Evolutionary conservation across 2,888 invertebrate genomes (phyloP), one percentile per base, ranked within the genome.

Genomic region (Volucella zonaria): DNA sequence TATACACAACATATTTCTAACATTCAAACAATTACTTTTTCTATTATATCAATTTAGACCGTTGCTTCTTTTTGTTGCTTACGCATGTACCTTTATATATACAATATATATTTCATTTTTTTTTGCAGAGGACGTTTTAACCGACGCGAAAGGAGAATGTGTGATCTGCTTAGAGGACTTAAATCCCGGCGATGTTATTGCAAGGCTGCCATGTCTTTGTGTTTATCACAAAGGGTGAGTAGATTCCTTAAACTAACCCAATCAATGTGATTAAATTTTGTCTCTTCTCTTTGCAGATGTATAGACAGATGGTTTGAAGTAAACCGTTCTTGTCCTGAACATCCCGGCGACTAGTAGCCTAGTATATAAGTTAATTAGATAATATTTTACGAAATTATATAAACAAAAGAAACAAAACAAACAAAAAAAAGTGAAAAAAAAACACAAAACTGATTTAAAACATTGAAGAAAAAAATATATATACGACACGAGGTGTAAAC

Each of bases 261-360:
- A 31, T 67, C 52, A 38, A 42, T 12, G 61, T 62, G 12, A 15
- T 23, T 49, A 47, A 47, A 66, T 18, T 23, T 49, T 11, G 58
- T 70, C 64, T 51, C 70, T 49, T 62, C 45, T 42, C 15, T 58
- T 14, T 56, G 62, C 94, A 99, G 98, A 92, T 99, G 99, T 94
- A 99, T 99, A 93, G 99, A 99, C 94, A 96, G 96, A 93, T 99
- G 99, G 99, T 99, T 99, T 93, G 97, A 98, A 93, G 97, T 98
- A 92, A 99, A 99, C 94, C 96, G 99, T 93, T 97, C 97, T 90
- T 99, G 99, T 94, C 99, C 99, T 71, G 99, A 99, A 93, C 99
- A 99, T 93, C 99, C 99, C 89, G 96, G 97, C 90, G 98, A 98
- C 94, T 98, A 95, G 94, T 93, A 92, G 89, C 88, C 88, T 88